Percentiles rank a stretch among this genome's conserved stretches.
phyloP scores from a whole-genome alignment of 2,888 invertebrate species.

The Hydroisotoma schaefferi region DNA sequence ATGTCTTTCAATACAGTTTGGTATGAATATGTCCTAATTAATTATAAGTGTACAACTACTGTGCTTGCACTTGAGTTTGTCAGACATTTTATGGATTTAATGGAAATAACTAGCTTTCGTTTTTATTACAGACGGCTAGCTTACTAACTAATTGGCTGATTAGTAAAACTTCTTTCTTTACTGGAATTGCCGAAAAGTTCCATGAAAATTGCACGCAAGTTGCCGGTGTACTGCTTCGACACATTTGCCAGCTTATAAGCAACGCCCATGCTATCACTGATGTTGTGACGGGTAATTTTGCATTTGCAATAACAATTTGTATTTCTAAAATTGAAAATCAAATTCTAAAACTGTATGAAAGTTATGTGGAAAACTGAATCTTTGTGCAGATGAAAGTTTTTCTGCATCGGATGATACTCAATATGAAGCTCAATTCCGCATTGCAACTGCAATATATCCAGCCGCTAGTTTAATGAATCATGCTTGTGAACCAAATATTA shows the following conservation, averaged over 20 bases:
- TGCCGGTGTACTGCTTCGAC: constrained; percentile 67
- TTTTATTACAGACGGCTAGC: constrained; percentile 61
- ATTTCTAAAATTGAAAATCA: too few relatives aligned
- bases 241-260: constrained; percentile 74
- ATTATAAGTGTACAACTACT: background rate
- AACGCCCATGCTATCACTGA: constrained; percentile 70
- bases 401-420: constrained; percentile 50
- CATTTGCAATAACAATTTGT: background rate
- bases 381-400: constrained; percentile 6
- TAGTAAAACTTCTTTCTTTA: constrained; percentile 64
- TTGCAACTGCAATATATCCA: constrained; percentile 80
- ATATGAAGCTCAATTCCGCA: constrained; percentile 54
- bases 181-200: constrained; percentile 41
- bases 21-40: constrained; percentile 57
- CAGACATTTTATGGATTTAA: constrained; percentile 4
- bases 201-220: constrained; percentile 50
- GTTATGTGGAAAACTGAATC: background rate
- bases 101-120: background rate
- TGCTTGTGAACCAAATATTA: constrained; percentile 79
- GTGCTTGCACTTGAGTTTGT: background rate
- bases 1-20: constrained; percentile 67
- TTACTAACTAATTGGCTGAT: constrained; percentile 65
- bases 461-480: constrained; percentile 89
- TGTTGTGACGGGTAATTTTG: constrained; percentile 43
- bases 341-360: too few relatives aligned